phyloP scores from a whole-genome alignment of 2,797 vertebrate genomes.

The Crenichthys baileyi region DNA sequence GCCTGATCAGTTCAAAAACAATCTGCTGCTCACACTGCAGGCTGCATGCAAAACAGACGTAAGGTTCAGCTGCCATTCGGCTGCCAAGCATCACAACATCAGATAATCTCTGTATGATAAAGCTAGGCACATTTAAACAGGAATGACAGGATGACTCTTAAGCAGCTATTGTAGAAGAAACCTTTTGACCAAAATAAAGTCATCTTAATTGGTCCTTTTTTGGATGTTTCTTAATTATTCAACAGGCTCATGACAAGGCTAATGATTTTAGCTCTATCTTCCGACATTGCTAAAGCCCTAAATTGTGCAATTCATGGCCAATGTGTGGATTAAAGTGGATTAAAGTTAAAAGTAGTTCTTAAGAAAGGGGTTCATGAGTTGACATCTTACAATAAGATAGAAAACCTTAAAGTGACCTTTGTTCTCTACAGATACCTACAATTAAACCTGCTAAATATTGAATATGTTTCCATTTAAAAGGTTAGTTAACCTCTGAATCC shows the following conservation, averaged over 20 bases:
- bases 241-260: background rate
- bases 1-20: constrained; percentile 45
- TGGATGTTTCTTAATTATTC: background rate
- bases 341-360: background rate
- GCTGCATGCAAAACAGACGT: constrained; percentile 60
- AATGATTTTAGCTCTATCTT: background rate
- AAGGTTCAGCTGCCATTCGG: background rate
- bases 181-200: background rate
- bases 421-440: background rate
- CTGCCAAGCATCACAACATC: background rate
- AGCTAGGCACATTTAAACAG: background rate
- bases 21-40: constrained; percentile 36
- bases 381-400: background rate
- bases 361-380: background rate
- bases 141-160: background rate
- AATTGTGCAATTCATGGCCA: background rate
- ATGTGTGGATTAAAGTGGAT: background rate
- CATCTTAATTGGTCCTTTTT: background rate
- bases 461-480: background rate
- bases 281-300: too few relatives aligned
- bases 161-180: background rate
- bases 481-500: too few relatives aligned
- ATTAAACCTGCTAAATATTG: background rate
- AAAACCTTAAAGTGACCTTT: background rate
- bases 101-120: background rate